Percentiles rank a stretch among this genome's conserved stretches.
phyloP scores from a whole-genome alignment of 2,113 vertebrate genomes.

The Pogonocichla stellata region DNA sequence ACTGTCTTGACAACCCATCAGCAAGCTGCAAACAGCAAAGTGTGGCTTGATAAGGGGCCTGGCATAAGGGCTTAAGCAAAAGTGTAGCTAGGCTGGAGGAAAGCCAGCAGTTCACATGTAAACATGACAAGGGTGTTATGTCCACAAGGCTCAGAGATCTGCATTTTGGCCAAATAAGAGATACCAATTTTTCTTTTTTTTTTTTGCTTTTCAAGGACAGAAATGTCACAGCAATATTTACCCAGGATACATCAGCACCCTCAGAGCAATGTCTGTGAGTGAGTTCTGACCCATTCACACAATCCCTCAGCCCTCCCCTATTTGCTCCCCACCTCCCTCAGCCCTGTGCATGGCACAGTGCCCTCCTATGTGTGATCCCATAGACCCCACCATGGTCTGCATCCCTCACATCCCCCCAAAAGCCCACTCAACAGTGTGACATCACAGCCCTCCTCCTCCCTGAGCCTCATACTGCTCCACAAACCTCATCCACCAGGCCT shows the following conservation, averaged over 20 bases:
- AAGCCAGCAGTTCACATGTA: background rate
- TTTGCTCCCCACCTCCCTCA: background rate
- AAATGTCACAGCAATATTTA: background rate
- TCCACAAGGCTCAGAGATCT: background rate
- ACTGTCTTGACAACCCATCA: slow-evolving; percentile 34
- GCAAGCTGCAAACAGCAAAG: slow-evolving; percentile 33
- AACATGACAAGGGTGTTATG: slow-evolving; percentile 3
- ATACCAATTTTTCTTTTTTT: rapidly evolving
- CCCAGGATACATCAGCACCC: background rate
- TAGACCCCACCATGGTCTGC: background rate
- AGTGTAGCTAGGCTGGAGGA: background rate
- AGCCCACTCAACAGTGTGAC: background rate
- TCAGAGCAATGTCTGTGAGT: background rate
- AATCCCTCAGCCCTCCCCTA: background rate
- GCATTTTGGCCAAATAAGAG: background rate
- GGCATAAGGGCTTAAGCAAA: background rate
- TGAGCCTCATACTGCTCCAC: background rate
- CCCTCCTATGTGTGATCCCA: background rate
- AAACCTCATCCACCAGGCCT: background rate
- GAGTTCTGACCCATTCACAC: background rate
- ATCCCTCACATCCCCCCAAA: background rate
- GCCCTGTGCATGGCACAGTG: background rate
- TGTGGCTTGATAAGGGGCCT: background rate
- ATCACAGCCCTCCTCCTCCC: background rate
- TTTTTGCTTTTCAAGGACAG: background rate